Base-by-base conservation (phyloP, 2,113 vertebrate genomes). In the Albula goreensis region DNA sequence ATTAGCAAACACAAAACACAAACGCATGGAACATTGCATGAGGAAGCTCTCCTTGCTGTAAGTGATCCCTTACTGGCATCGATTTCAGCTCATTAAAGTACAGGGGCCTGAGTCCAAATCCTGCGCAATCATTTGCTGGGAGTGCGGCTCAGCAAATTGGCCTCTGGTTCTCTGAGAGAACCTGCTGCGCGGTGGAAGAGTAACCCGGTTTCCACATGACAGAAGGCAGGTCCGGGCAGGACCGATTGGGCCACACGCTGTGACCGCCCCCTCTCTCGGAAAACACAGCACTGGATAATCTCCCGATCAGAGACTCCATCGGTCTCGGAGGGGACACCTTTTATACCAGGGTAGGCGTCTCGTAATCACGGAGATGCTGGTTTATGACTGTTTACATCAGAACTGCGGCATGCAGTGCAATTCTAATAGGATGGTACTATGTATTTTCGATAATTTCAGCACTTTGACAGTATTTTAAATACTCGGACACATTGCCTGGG, bases 181-280 rank as follows among this genome's bases (percentile, higher is more conserved):
- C 95, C 95, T 80, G 91, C 93, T 91, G 96, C 91, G 94, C 89
- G 57, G 85, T 93, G 91, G 93, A 94, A 94, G 94, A 95, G 93
- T 91, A 91, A 92, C 88, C 93, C 88, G 89, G 93, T 86, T 86
- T 84, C 86, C 86, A 91, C 91, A 90, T 89, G 94, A 93, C 92
- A 94, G 93, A 87, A 89, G 95, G 94, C 95, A 95, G 96, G 93
- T 88, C 96, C 94, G 91, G 93, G 93, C 95, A 92, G 81, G 92
- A 94, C 91, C 85, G 82, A 87, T 91, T 86, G 87, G 52, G 90
- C 90, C 91, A 41, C 96, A 94, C 87, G 93, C 93, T 94, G 95
- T 88, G 93, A 90, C 87, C 79, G 89, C 96, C 95, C 92, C 95
- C 92, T 89, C 80, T 86, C 86, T 52, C 94, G 91, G 91, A 95